Evolutionary conservation across 2,888 invertebrate genomes (phyloP).

Genomic region (Pseudococcus longispinus): DNA sequence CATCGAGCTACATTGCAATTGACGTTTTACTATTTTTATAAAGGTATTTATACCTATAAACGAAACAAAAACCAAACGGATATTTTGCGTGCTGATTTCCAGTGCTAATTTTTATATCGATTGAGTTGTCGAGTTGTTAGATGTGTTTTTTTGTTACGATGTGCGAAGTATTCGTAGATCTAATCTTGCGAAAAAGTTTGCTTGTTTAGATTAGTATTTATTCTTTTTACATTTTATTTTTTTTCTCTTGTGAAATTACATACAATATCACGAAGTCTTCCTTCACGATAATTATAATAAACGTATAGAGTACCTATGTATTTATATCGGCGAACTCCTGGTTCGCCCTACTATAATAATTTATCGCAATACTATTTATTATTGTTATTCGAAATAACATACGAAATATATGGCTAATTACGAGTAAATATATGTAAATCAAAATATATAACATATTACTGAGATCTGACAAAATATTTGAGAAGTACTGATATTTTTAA

Average conservation of each 20-base stretch:
- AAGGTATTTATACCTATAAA: background rate
- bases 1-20: background rate
- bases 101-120: background rate
- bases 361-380: background rate
- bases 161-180: background rate
- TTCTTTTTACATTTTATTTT: background rate
- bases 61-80: background rate
- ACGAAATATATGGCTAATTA: background rate
- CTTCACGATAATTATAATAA: background rate
- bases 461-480: slow-evolving; percentile 5
- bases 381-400: background rate
- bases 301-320: background rate
- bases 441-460: background rate
- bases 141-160: background rate
- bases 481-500: slow-evolving; percentile 21
- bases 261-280: background rate
- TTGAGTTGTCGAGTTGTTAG: background rate
- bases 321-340: background rate
- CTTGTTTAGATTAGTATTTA: background rate
- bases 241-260: background rate
- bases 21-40: background rate
- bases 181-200: background rate
- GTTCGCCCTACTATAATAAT: background rate
- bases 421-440: background rate
- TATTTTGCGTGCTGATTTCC: too few species aligned